Percentiles rank a stretch among this genome's conserved stretches.
Evolutionary conservation across 2,113 vertebrate species (phyloP).

Genomic region (Carettochelys insculpta): DNA sequence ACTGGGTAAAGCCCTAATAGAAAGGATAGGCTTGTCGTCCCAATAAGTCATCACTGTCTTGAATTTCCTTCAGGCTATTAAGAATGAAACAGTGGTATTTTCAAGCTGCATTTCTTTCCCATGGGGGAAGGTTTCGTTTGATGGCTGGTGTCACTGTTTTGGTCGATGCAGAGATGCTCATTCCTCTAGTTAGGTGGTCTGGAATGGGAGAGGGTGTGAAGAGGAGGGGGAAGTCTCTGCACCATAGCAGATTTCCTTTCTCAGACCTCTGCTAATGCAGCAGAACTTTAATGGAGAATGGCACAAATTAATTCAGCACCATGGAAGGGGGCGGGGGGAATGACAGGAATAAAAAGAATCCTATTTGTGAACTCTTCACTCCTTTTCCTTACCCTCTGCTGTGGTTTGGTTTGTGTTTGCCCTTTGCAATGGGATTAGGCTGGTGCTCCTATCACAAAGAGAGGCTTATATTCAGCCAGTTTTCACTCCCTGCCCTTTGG

Average conservation of each 20-base stretch:
- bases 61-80: background rate
- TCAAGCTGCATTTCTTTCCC: background rate
- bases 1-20: background rate
- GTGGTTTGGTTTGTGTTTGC: background rate
- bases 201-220: background rate
- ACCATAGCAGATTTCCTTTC: slow-evolving; percentile 8
- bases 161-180: rapidly evolving
- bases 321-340: rapidly evolving
- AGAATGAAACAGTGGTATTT: background rate
- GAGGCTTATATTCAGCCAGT: background rate
- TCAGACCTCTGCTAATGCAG: background rate
- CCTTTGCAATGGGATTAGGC: background rate
- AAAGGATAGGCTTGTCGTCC: background rate
- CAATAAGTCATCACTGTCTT: background rate
- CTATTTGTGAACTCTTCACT: background rate
- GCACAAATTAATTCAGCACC: background rate
- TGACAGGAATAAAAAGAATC: background rate
- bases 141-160: rapidly evolving
- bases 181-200: background rate
- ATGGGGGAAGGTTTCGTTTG: background rate
- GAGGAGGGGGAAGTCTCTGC: background rate
- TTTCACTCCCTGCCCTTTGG: background rate
- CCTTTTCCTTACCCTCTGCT: background rate
- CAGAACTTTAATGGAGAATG: background rate
- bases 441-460: background rate